These are phyloP conservation scores for Hipposideros armiger DNA, from an alignment of 2,113 vertebrate genomes.

Conservation along the genomic window DNA sequence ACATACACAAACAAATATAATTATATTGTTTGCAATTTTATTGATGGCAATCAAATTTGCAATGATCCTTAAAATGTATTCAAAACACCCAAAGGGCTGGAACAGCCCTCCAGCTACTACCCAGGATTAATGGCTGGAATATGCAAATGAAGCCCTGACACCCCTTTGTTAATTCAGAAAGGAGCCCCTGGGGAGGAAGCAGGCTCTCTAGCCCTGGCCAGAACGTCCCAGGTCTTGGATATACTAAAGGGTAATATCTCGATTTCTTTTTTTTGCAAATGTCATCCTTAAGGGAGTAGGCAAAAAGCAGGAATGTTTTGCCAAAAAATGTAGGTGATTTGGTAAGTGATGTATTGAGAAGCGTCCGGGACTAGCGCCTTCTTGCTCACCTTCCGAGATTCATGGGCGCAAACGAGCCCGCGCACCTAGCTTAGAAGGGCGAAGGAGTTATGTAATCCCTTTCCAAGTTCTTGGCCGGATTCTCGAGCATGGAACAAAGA, in stretches of 20 bases:
- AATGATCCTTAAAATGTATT: slow-evolving; percentile 92
- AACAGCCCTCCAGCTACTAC: slow-evolving; percentile 82
- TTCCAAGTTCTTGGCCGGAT: not conserved
- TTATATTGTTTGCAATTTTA: slow-evolving; percentile 89
- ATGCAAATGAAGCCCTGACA: slow-evolving; percentile 83
- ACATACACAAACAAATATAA: slow-evolving; percentile 88
- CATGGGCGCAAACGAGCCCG: accelerated
- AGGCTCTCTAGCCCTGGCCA: not conserved
- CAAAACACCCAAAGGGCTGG: slow-evolving; percentile 89
- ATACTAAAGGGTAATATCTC: too few species aligned
- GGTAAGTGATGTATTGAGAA: not conserved
- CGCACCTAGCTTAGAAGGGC: not conserved
- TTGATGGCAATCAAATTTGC: slow-evolving; percentile 89
- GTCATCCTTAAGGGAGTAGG: not conserved
- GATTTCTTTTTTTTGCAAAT: not conserved
- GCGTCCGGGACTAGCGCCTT: not conserved
- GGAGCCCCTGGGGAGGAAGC: slow-evolving; percentile 47
- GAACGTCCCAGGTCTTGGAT: not conserved
- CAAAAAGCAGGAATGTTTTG: not conserved
- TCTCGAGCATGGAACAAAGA: too few species aligned
- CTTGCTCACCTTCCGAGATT: not conserved
- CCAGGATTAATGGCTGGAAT: slow-evolving; percentile 86
- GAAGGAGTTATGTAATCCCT: accelerated
- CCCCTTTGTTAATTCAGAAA: slow-evolving; percentile 84
- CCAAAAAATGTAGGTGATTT: not conserved